Evolutionary conservation across 1,140 invertebrate genomes (phyloP).

Genomic region (Muscidifurax raptorellus): DNA sequence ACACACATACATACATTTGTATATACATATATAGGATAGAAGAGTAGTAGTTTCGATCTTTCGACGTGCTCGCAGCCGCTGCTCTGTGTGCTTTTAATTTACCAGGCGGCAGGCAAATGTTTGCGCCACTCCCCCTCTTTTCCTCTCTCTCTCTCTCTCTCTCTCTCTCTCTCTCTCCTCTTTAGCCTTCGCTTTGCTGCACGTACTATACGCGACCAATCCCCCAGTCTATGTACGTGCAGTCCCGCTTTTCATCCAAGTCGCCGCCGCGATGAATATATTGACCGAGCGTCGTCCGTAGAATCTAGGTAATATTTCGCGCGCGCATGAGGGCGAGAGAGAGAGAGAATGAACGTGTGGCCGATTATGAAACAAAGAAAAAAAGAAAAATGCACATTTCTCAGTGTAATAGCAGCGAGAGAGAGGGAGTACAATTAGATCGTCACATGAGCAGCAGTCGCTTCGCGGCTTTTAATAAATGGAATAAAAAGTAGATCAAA

Average conservation of each 20-base stretch:
- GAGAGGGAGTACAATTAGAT: no score
- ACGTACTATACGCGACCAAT: not conserved
- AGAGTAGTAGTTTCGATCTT: slow-evolving; percentile 7
- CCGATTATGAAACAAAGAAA: no score
- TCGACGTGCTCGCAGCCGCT: slow-evolving; percentile 1
- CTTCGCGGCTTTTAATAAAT: slow-evolving; percentile 68
- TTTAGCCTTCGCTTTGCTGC: not conserved
- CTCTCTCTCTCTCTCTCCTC: slow-evolving; percentile 53
- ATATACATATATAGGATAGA: not conserved
- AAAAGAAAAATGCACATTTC: not conserved
- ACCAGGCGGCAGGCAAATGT: slow-evolving; percentile 76
- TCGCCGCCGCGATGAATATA: slow-evolving; percentile 60
- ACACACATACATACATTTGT: no score
- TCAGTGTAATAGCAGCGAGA: not conserved
- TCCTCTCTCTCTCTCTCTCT: slow-evolving; percentile 53
- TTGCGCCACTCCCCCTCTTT: slow-evolving; percentile 73
- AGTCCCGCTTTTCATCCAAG: slow-evolving; percentile 54
- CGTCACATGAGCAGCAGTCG: slow-evolving; percentile 49
- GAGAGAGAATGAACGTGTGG: slow-evolving; percentile 10
- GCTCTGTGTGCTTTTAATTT: slow-evolving; percentile 76
- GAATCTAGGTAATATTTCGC: slow-evolving; percentile 50
- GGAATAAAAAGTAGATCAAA: slow-evolving; percentile 69
- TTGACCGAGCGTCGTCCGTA: slow-evolving; percentile 60
- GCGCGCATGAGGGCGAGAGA: not conserved
- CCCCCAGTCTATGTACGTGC: not conserved